Percentiles rank a stretch among this genome's conserved stretches.
These are phyloP conservation scores for Hemicentrotus pulcherrimus DNA, from an alignment of 35 echinoderm and acorn worm species.

Conservation along the genomic window DNA sequence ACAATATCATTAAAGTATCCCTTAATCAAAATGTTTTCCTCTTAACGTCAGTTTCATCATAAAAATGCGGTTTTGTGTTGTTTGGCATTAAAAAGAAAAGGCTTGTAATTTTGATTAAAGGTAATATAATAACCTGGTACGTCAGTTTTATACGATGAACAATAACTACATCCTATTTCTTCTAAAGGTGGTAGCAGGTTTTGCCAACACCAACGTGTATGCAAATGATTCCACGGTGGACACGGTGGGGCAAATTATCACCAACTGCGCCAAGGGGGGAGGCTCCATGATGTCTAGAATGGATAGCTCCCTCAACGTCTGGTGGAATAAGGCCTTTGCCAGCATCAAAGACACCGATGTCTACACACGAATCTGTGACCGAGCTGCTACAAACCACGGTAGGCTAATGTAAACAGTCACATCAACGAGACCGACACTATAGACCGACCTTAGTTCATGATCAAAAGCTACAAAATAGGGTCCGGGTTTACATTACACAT, in stretches of 20 bases:
- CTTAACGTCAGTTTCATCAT: too few species aligned
- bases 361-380: constrained; percentile 25
- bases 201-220: constrained; percentile 44
- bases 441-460: too few species aligned
- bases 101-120: too few species aligned
- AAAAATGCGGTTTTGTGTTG: too few species aligned
- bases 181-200: constrained; percentile 37
- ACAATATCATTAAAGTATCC: too few species aligned
- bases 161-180: neutral
- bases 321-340: constrained; percentile 52
- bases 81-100: too few species aligned
- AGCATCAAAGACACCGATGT: neutral
- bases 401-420: neutral
- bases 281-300: constrained; percentile 45
- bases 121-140: too few species aligned
- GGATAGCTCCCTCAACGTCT: constrained; percentile 29
- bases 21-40: too few species aligned
- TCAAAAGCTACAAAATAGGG: too few species aligned
- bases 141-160: too few species aligned
- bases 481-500: too few species aligned
- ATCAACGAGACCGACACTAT: too few species aligned
- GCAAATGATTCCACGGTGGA: neutral
- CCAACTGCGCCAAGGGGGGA: constrained; percentile 36
- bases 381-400: constrained; percentile 34
- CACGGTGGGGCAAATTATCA: neutral